phyloP scores from a whole-genome alignment of 2,797 vertebrate genomes.

The Acanthurus leucopareius region DNA sequence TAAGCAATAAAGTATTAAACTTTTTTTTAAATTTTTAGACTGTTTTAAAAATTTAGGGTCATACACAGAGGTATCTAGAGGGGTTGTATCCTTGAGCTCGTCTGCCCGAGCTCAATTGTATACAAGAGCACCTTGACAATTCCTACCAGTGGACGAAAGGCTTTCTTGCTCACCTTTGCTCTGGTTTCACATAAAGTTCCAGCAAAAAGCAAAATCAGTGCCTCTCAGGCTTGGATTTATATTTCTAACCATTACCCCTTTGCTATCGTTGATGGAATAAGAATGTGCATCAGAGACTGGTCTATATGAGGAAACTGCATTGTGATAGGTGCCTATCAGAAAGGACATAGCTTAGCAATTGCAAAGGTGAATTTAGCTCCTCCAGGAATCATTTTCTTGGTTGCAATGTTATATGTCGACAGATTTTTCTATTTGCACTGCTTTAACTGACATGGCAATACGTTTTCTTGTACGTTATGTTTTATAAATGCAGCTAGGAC shows the following conservation, averaged over 20 bases:
- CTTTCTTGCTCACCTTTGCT: neutral
- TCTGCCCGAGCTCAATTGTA: conserved; percentile 2
- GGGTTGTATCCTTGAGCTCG: neutral
- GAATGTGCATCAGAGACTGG: neutral
- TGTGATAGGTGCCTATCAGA: neutral
- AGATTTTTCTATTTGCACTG: neutral
- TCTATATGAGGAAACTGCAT: neutral
- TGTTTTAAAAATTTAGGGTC: neutral
- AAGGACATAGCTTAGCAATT: neutral
- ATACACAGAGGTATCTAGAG: neutral
- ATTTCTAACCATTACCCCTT: neutral
- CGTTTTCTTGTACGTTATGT: neutral
- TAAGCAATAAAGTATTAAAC: neutral
- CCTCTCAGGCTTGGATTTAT: neutral
- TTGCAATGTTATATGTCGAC: neutral
- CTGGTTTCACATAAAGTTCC: neutral
- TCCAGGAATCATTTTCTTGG: neutral
- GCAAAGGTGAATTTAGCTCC: neutral
- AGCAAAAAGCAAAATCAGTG: neutral
- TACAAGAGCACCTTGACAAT: neutral
- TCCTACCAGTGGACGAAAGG: neutral
- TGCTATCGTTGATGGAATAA: neutral
- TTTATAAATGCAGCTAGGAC: neutral
- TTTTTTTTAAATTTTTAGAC: neutral
- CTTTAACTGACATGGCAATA: neutral